These are phyloP conservation scores for Montipora efflorescens DNA, from an alignment of 64 coral and sea anemone genomes.

Conservation along the genomic window DNA sequence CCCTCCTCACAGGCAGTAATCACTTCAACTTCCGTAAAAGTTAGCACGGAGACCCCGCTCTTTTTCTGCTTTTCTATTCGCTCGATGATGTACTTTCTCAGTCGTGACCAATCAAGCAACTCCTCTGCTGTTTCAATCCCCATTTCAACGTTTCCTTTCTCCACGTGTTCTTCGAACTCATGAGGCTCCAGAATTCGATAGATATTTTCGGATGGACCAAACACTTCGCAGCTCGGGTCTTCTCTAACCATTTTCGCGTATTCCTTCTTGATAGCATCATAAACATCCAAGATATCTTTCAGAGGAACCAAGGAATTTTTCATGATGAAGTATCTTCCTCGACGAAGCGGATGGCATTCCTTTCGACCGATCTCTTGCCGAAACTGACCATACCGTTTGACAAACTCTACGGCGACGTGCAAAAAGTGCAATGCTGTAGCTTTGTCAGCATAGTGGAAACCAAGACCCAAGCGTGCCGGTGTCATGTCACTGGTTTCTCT, in stretches of 20 bases:
- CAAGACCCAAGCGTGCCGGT: slow-evolving; percentile 66
- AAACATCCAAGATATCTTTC: slow-evolving; percentile 47
- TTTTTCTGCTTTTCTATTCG: neutral
- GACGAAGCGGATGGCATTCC: slow-evolving; percentile 48
- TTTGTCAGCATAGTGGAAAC: slow-evolving; percentile 79
- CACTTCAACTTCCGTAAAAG: slow-evolving; percentile 23
- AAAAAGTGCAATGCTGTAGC: slow-evolving; percentile 62
- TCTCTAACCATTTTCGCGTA: slow-evolving; percentile 65
- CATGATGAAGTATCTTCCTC: slow-evolving; percentile 77
- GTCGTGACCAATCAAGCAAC: slow-evolving; percentile 58
- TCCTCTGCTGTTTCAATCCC: slow-evolving; percentile 87
- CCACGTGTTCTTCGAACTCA: slow-evolving; percentile 60
- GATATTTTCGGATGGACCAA: slow-evolving; percentile 76
- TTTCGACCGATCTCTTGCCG: slow-evolving; percentile 32
- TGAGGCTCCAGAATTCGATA: slow-evolving; percentile 54
- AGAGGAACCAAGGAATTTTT: slow-evolving; percentile 54
- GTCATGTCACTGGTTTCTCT: slow-evolving; percentile 60
- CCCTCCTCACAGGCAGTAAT: slow-evolving; percentile 1
- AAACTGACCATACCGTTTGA: slow-evolving; percentile 51
- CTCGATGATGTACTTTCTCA: slow-evolving; percentile 43
- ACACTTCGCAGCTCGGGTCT: slow-evolving; percentile 64
- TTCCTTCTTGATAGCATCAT: slow-evolving; percentile 63
- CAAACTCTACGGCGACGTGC: slow-evolving; percentile 60
- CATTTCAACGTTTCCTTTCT: slow-evolving; percentile 34
- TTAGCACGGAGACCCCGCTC: neutral